Evolutionary conservation across 2,113 vertebrate species (phyloP), one percentile per base, ranked within the genome.

Genomic region (Urocolius indicus): DNA sequence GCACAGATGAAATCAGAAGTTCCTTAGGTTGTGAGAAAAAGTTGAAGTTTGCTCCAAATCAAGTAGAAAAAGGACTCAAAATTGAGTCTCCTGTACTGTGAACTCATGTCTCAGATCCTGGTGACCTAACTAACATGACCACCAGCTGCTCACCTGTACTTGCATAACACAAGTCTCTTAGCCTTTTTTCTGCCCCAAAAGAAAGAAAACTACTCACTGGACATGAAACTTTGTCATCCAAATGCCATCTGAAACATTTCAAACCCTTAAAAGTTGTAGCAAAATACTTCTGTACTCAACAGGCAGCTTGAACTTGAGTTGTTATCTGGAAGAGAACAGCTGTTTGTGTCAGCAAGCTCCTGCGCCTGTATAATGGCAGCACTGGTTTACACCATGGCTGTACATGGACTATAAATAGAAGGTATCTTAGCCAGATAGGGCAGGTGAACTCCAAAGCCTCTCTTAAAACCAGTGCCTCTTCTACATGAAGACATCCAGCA

Each of bases 321-420:
- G 8, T 84, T 95, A 65, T 96, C 91, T 51, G 62, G 93, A 93
- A 96, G 79, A 80, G 65, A 94, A 76, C 54, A 91, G 94, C 81
- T 89, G 58, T 92, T 93, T 73, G 77, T 69, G 80, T 55, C 74
- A 48, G 84, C 91, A 92, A 88, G 83, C 71, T 88, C 84, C 81
- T 68, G 80, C 61, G 78, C 34, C 84, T 49, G 24, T 63, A 9
- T 74, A 79, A 94, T 19, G n/a, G 71, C 63, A 95, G 89, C 51
- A 30, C 6, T 72, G 24, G 49, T 36, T 72, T 58, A 78, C 10
- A 30, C 52, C 9, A 4, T 59, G 15, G 8, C 41, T 76, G 66
- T 34, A 87, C 21, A 3, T 14, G 21, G 49, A 21, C 51, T 45
- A 52, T 29, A 71, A 75, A 48, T 1, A 82, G 24, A 62, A 13